These are phyloP conservation scores for Diorhabda sublineata DNA, from an alignment of 1,140 invertebrate genomes.

Conservation along the genomic window DNA sequence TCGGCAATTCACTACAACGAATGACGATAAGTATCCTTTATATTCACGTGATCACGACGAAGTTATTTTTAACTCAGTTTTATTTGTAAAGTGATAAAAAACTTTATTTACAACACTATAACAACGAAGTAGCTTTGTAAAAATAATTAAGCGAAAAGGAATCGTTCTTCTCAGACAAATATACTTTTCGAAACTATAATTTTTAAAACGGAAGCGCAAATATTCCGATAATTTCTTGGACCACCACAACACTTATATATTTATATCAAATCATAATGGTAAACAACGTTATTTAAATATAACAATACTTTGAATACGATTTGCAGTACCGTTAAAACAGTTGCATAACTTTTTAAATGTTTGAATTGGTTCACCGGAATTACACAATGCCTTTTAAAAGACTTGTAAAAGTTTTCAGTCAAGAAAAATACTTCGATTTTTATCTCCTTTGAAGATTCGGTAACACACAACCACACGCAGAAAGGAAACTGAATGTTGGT, in stretches of 20 bases:
- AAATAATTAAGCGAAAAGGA: too few species aligned
- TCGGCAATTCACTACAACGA: neutral
- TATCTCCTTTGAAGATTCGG: neutral
- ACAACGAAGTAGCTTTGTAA: neutral
- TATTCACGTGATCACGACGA: neutral
- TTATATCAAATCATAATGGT: slow-evolving; percentile 1
- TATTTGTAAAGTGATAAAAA: slow-evolving; percentile 3
- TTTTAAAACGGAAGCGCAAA: neutral
- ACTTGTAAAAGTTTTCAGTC: slow-evolving; percentile 1
- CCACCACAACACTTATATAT: neutral
- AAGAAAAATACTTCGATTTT: slow-evolving; percentile 1
- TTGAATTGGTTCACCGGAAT: neutral
- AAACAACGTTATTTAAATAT: slow-evolving; percentile 1
- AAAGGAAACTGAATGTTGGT: neutral
- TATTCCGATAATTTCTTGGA: neutral
- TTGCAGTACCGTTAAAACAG: neutral
- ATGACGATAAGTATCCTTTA: slow-evolving; percentile 1
- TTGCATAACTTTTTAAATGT: neutral
- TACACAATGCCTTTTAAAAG: neutral
- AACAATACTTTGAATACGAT: neutral
- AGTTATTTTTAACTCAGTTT: neutral
- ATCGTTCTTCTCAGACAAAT: too few species aligned
- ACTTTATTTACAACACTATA: slow-evolving; percentile 1
- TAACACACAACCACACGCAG: neutral
- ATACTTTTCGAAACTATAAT: too few species aligned